A percentile compares a stretch with the other conserved stretches of the same genome.
Conservation (phyloP, 2,888 invertebrate species). For the Cheilosia impressa region DNA sequence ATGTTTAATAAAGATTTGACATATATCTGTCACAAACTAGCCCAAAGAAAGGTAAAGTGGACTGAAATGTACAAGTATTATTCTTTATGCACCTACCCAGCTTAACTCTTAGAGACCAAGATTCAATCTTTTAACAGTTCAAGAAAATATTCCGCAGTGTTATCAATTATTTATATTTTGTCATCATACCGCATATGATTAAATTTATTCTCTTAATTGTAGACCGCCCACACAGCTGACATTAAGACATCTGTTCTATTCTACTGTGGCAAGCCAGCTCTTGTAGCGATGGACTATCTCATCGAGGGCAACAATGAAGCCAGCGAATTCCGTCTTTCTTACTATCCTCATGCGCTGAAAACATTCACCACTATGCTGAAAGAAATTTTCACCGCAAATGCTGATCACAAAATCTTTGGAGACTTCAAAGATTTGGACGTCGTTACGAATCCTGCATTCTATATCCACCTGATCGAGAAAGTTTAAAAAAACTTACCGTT, state of each 20-base stretch:
- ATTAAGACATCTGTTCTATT: conserved; percentile 94
- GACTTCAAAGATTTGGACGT: conserved; percentile 90
- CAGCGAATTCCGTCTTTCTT: conserved; percentile 93
- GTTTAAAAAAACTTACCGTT: conserved; percentile 39
- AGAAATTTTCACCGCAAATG: conserved; percentile 87
- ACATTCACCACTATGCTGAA: conserved; percentile 89
- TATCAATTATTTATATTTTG: no score
- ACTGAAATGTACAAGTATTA: no score
- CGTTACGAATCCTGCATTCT: conserved; percentile 90
- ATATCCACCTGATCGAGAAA: conserved; percentile 93
- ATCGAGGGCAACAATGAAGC: conserved; percentile 86
- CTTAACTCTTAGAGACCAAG: no score
- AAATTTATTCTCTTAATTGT: conserved; percentile 77
- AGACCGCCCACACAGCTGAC: conserved; percentile 92
- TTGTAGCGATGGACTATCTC: conserved; percentile 93
- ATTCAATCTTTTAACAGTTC: no score
- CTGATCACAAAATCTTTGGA: conserved; percentile 89
- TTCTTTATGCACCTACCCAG: no score
- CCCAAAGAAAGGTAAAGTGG: no score
- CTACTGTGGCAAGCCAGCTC: conserved; percentile 89
- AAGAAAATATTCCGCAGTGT: no score
- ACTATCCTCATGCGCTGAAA: conserved; percentile 92
- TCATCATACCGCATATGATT: no score
- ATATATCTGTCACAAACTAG: no score
- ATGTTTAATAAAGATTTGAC: no score